Base-by-base conservation (phyloP, 1,140 invertebrate genomes). In the Apis cerana region DNA sequence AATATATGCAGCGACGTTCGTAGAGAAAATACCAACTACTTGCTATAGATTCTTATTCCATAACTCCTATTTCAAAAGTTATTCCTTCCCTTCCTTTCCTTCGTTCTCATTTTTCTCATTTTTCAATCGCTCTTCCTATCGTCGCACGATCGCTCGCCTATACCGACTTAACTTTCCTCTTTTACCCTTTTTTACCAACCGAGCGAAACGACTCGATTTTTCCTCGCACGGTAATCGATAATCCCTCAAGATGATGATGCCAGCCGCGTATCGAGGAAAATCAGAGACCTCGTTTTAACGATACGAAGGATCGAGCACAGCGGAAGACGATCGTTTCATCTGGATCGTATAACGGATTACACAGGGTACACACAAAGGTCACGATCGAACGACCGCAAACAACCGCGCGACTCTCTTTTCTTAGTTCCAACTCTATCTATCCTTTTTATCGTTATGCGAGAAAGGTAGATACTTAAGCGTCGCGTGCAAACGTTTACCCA, bases 121-220 rank as follows among this genome's bases (percentile, higher is more conserved):
- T 23, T 59, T 17, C 54, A 23, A 43, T 9, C 19, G 19, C 27
- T 23, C 27, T 33, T n/a, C 8, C 2, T 21, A n/a, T 65, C 27
- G 64, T 21, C 27, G 64, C n/a, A 33, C 59, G 23, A 70, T 23
- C 59, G 58, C 61, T 27, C 67, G 21, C 33, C 4, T 54, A 27
- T 15, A 21, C 19, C 48, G 0, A 17, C 13, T n/a, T 80, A 77
- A 81, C 84, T 85, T 84, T 82, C 86, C 72, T 86, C 88, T 90
- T 90, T 89, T 90, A 90, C 89, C 90, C 88, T 84, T 90, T 91
- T 91, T 89, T 43, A 43, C 33, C 79, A 87, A 89, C 89, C 85
- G 89, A 56, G 82, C 82, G 88, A 91, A 89, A 90, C 90, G 88
- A 91, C 87, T 91, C 90, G 89, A 84, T 68, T 89, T 91, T 90